A percentile compares a stretch with the other conserved stretches of the same genome.
Conservation (phyloP, 2,888 invertebrate species). For the Macrophya alboannulata region DNA sequence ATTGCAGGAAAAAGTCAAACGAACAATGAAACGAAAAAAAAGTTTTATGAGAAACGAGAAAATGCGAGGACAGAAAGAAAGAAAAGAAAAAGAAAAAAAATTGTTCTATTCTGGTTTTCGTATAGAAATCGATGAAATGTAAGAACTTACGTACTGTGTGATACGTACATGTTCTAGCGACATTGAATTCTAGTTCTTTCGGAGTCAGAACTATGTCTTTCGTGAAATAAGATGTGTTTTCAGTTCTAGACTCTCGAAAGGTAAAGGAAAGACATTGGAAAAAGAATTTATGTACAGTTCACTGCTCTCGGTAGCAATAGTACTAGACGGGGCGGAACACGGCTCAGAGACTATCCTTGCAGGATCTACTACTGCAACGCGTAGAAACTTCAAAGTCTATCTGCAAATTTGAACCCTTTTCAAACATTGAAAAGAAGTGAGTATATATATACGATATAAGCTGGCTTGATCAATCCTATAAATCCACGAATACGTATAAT, state of each 20-base stretch:
- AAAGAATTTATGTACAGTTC: conserved; percentile 48
- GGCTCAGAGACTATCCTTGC: conserved; percentile 25
- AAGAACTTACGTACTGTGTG: conserved; percentile 15
- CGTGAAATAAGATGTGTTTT: conserved; percentile 45
- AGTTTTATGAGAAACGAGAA: not conserved
- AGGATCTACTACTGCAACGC: conserved; percentile 8
- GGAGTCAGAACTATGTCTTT: conserved; percentile 29
- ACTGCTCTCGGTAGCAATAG: conserved; percentile 34
- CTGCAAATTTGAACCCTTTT: not conserved
- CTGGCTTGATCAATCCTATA: not conserved
- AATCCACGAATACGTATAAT: not conserved
- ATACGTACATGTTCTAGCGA: conserved; percentile 13
- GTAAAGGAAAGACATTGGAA: conserved; percentile 46
- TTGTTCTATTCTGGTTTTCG: not conserved
- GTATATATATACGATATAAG: not conserved
- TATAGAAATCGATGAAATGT: conserved; percentile 4
- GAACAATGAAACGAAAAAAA: not conserved
- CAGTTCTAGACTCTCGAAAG: conserved; percentile 2
- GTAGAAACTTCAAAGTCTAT: conserved; percentile 41
- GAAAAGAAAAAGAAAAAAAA: not conserved
- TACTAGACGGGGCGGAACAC: conserved; percentile 15
- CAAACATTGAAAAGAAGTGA: conserved; percentile 12
- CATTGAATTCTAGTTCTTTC: conserved; percentile 20
- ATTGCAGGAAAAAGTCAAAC: too few species aligned
- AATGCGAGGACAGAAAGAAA: not conserved